Conservation (phyloP, 2,113 vertebrate genomes). For the Sorex araneus region DNA sequence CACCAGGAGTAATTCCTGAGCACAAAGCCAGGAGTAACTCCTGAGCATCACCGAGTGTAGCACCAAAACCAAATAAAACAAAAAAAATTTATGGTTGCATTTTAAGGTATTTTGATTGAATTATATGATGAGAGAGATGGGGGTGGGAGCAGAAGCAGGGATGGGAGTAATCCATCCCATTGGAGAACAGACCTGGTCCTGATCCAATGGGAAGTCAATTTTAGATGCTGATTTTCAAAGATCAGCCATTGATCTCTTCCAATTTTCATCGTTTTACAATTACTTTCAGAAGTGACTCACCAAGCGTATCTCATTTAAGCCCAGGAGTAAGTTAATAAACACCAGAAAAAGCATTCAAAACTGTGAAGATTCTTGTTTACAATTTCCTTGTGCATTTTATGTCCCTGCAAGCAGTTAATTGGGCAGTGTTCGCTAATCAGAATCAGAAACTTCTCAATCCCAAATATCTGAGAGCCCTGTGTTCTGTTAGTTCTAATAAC, state of each 20-base stretch:
- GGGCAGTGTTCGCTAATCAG: constrained; percentile 77
- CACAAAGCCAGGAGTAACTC: no score
- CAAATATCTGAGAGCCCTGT: constrained; percentile 82
- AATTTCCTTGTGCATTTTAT: constrained; percentile 63
- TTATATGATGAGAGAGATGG: not conserved
- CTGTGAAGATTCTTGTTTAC: constrained; percentile 46
- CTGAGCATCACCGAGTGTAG: no score
- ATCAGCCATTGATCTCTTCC: not conserved
- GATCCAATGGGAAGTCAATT: not conserved
- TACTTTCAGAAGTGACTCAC: constrained; percentile 47
- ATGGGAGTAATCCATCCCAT: not conserved
- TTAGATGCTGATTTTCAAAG: not conserved
- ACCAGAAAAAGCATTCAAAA: constrained; percentile 52
- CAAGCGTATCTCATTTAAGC: constrained; percentile 35
- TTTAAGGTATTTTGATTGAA: not conserved
- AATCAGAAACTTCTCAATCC: constrained; percentile 85
- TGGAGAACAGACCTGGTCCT: not conserved
- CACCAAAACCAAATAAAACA: no score
- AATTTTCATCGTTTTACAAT: constrained; percentile 43
- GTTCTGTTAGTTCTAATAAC: constrained; percentile 85
- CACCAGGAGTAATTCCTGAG: no score
- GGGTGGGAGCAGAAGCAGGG: not conserved
- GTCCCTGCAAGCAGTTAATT: constrained; percentile 67
- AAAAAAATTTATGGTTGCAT: not conserved
- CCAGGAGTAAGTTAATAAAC: constrained; percentile 40